Base-by-base conservation (phyloP, 2,888 invertebrate species). In the Apotomis turbidana region DNA sequence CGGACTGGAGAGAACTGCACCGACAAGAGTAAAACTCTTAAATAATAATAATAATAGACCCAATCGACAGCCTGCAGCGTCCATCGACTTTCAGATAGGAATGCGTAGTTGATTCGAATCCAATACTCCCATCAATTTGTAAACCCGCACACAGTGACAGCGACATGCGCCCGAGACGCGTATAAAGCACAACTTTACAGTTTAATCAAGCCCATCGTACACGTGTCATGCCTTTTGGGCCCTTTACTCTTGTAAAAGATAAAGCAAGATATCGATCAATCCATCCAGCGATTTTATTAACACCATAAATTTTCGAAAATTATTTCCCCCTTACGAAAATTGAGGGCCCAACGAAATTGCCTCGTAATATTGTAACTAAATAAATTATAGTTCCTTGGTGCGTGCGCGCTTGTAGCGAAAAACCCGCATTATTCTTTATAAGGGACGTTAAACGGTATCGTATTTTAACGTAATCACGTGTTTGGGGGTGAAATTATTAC, bases 261-360 rank as follows among this genome's bases (percentile, higher is more conserved):
- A 79, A 80, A 81, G 80, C 79, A 79, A 81, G 83, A 81, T 84
- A 84, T 85, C 83, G 84, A 86, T 86, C 87, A 85, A 84, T 85
- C 83, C 80, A 83, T 84, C 83, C 80, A 77, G 77, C 77, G 76
- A 79, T 84, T 87, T 87, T 86, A 85, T 87, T 83, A 81, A 82
- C 78, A 78, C 78, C 76, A 82, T 87, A 87, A 83, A 87, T 87
- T 87, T 84, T 78, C 78, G 78, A 81, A 85, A 86, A 86, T 83
- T 82, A 83, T 84, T 84, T 85, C 81, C 78, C 78, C 77, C 76
- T 77, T 75, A 77, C 79, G 80, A 81, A 83, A 85, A 81, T 83
- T 80, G 81, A 79, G 78, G 77, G 76, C 79, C 75, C 73, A 64
- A 78, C 79, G 73, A 82, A 83, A 86, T 85, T 84, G 81, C 77